These are phyloP conservation scores for Epinotia bilunana DNA, from an alignment of 2,888 invertebrate genomes.

Conservation along the genomic window DNA sequence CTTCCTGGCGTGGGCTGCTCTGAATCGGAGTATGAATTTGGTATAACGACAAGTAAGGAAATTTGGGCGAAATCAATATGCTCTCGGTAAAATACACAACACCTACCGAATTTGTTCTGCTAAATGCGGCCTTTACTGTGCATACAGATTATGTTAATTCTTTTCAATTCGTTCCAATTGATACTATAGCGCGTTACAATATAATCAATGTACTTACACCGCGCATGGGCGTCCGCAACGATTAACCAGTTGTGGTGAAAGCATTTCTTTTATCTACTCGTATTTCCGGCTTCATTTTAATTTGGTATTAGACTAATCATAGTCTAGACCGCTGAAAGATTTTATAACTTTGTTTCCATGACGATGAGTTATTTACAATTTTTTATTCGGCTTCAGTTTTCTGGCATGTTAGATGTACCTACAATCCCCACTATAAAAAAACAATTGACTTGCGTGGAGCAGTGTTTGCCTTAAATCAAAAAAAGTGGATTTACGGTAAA, in stretches of 20 bases:
- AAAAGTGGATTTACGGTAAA: slow-evolving; percentile 28
- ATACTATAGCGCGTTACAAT: slow-evolving; percentile 51
- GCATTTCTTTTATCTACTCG: slow-evolving; percentile 66
- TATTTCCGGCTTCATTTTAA: slow-evolving; percentile 48
- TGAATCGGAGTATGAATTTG: no score
- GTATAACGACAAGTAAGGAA: no score
- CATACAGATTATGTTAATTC: no score
- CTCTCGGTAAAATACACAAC: no score
- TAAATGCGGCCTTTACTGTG: no score
- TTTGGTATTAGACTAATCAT: neutral
- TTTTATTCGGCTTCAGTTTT: neutral
- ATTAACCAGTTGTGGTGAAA: slow-evolving; percentile 70
- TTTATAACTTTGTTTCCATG: neutral
- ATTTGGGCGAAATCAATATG: no score
- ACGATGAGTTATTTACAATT: neutral
- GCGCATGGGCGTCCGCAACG: slow-evolving; percentile 61
- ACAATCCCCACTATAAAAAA: neutral
- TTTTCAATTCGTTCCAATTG: no score
- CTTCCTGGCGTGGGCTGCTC: no score
- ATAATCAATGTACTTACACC: slow-evolving; percentile 57
- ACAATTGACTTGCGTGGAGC: neutral
- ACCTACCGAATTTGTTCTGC: no score
- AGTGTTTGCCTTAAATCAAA: neutral
- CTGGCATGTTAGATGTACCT: neutral
- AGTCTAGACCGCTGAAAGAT: neutral